Percentiles rank a stretch among this genome's conserved stretches.
Evolutionary conservation across 2,797 vertebrate genomes (phyloP).

Genomic region (Spinus pinus): DNA sequence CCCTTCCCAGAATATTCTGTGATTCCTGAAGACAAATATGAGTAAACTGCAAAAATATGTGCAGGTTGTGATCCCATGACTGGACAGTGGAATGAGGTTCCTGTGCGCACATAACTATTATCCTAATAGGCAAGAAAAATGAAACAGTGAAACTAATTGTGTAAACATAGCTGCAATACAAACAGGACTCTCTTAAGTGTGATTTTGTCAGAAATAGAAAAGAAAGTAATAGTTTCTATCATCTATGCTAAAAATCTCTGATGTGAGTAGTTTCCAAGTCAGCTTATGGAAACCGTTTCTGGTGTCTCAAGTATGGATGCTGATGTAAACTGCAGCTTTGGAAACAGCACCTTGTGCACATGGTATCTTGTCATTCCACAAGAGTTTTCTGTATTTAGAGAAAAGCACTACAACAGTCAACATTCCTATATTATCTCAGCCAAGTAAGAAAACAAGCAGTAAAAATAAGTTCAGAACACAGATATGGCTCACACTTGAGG

Average conservation of each 20-base stretch:
- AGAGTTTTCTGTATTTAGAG: background rate
- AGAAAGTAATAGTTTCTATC: background rate
- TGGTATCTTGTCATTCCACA: background rate
- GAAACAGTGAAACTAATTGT: background rate
- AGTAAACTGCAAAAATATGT: background rate
- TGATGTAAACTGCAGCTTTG: background rate
- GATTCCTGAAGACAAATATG: background rate
- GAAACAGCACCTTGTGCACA: background rate
- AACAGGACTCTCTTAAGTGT: background rate
- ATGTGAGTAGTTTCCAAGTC: background rate
- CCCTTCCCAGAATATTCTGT: background rate
- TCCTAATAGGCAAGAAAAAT: background rate
- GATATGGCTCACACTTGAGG: background rate
- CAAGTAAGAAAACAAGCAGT: background rate
- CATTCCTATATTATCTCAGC: background rate
- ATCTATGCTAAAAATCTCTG: background rate
- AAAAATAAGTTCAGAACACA: background rate
- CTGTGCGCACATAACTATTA: background rate
- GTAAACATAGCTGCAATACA: background rate
- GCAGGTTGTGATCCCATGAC: background rate
- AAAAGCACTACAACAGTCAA: background rate
- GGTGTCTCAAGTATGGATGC: background rate
- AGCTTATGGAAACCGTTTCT: background rate
- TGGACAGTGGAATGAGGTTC: background rate
- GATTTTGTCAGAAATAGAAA: background rate